phyloP scores from a whole-genome alignment of 1,140 invertebrate species.

The Paraescarpia echinospica region DNA sequence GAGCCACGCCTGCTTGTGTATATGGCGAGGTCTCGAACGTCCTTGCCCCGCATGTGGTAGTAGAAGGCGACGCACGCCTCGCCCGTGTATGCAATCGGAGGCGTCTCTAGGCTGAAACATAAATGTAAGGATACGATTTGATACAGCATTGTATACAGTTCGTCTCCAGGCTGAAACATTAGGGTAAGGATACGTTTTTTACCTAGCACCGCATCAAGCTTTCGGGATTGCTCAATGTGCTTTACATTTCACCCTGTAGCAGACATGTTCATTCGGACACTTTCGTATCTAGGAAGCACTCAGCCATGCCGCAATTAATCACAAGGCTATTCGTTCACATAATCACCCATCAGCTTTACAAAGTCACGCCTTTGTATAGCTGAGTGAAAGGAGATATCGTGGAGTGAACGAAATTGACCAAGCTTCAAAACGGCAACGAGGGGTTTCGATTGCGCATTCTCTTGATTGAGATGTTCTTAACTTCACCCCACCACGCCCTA shows the following conservation, averaged over 20 bases:
- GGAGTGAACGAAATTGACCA: background rate
- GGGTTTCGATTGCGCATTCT: too few species aligned
- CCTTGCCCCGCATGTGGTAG: constrained; percentile 55
- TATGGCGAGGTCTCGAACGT: constrained; percentile 36
- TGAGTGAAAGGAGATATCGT: background rate
- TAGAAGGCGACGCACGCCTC: constrained; percentile 50
- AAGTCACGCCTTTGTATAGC: too few species aligned
- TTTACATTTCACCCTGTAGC: too few species aligned
- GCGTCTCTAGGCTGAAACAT: background rate
- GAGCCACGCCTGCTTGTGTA: constrained; percentile 35
- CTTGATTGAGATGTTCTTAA: too few species aligned
- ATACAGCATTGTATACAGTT: too few species aligned
- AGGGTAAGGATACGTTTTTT: too few species aligned
- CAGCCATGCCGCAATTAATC: background rate
- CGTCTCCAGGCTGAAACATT: too few species aligned
- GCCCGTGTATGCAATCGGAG: background rate
- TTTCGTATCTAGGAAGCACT: background rate
- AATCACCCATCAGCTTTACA: background rate
- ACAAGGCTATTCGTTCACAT: background rate
- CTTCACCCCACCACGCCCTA: too few species aligned
- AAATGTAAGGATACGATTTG: too few species aligned
- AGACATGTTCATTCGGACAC: too few species aligned
- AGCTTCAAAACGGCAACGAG: background rate
- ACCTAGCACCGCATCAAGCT: too few species aligned
- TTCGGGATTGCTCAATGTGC: too few species aligned